Conservation (phyloP, 2,888 invertebrate species). For the Steinernema scapterisci region DNA sequence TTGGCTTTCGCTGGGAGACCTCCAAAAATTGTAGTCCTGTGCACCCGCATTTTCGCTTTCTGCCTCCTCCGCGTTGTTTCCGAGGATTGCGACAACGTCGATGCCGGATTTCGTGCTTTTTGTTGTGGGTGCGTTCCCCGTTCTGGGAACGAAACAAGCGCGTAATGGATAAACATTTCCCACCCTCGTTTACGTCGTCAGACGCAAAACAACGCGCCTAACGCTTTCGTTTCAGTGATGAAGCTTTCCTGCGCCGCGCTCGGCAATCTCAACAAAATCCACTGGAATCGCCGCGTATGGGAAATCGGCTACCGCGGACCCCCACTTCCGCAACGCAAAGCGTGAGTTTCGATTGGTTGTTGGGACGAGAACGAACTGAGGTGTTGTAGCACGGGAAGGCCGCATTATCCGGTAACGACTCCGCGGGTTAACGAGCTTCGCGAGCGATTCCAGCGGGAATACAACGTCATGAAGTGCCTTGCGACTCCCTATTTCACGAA, state of each 20-base stretch:
- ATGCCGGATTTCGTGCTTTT: no score
- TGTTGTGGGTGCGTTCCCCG: no score
- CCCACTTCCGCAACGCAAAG: conserved; percentile 58
- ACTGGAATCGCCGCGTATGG: conserved; percentile 65
- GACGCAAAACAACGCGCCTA: no score
- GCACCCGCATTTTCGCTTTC: no score
- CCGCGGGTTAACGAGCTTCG: conserved; percentile 49
- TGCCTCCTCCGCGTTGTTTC: no score
- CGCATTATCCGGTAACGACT: conserved; percentile 52
- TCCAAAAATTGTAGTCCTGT: no score
- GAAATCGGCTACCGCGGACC: conserved; percentile 64
- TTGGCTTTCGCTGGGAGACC: no score
- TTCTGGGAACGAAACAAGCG: no score
- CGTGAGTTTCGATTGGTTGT: conserved; percentile 47
- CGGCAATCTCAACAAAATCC: conserved; percentile 56
- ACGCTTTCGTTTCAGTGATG: conserved; percentile 38
- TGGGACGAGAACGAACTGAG: neutral
- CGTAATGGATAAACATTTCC: no score
- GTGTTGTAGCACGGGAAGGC: conserved; percentile 59
- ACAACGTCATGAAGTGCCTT: conserved; percentile 61
- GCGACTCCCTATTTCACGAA: conserved; percentile 58
- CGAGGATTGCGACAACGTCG: no score
- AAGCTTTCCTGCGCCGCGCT: conserved; percentile 41
- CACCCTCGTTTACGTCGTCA: no score
- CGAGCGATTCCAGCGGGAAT: conserved; percentile 56